Base-by-base conservation (phyloP, 2,797 vertebrate species). In the Meriones psammophilus region DNA sequence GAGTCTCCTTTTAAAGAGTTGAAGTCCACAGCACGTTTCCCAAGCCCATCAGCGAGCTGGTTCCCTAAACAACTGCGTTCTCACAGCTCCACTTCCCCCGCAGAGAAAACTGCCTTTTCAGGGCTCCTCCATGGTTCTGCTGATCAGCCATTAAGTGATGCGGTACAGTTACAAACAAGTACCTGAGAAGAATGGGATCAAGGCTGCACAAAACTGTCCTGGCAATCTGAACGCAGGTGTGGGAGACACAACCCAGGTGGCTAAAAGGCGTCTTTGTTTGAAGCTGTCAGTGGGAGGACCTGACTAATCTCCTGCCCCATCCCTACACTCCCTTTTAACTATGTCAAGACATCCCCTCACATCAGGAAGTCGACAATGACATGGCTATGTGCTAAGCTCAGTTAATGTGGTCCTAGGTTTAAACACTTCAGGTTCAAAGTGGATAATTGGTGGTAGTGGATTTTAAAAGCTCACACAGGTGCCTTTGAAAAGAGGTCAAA, bases 401-500 rank as follows among this genome's bases (percentile, higher is more conserved):
- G 98, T 98, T 99, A 99, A 98, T 98, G 98, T 98, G 98, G 98
- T 98, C 98, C 97, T 92, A 98, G 98, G 98, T 99, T 99, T 99
- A 99, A 99, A 99, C 98, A 98, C 98, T 99, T 98, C 99, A 98
- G 98, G 98, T 99, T 98, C 99, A 99, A 99, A 99, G 99, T 98
- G 99, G 99, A 99, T 99, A 99, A 99, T 99, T 99, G 99, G 99
- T 99, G 99, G 99, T 98, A 98, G 99, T 99, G 98, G 98, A 98
- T 98, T 99, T 98, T 98, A 98, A 99, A 99, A 98, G 98, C 98
- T 98, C 98, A 98, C 98, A 98, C 99, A 99, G 99, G 99, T 99
- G 99, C 99, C 98, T 98, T 98, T 99, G 98, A 99, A 99, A 99
- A 99, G 99, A 99, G 99, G 99, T 99, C 99, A 99, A 98, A 99